Conservation (phyloP, 2,888 invertebrate species). For the Sepioteuthis lessoniana region DNA sequence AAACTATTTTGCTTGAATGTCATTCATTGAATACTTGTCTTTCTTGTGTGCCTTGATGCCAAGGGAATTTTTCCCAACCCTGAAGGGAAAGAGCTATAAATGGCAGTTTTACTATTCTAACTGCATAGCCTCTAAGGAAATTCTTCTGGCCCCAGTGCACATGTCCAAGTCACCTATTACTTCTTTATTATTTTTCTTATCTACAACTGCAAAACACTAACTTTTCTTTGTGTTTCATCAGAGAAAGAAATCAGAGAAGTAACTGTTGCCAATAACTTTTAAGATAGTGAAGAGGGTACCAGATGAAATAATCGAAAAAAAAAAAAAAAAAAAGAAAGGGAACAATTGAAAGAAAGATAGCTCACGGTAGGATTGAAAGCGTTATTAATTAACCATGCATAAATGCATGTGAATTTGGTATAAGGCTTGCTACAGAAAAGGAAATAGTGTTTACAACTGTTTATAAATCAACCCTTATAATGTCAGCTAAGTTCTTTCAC, state of each 20-base stretch:
- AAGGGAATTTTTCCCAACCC: not conserved
- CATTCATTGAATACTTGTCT: conserved; percentile 2
- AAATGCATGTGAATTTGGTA: not conserved
- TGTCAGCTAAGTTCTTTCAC: too few relatives aligned
- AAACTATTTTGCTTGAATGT: conserved; percentile 16
- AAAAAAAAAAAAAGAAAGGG: not conserved
- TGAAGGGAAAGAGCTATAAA: conserved; percentile 17
- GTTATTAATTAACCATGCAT: not conserved
- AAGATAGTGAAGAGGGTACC: not conserved
- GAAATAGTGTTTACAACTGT: too few relatives aligned
- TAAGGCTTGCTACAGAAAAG: not conserved
- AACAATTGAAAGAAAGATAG: not conserved
- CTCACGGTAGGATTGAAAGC: not conserved
- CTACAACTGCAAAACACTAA: too few relatives aligned
- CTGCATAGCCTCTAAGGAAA: not conserved
- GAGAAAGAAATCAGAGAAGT: not conserved
- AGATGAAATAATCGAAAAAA: not conserved
- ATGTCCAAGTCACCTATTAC: not conserved
- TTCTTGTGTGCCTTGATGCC: not conserved
- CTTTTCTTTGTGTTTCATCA: not conserved
- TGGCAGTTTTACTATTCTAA: not conserved
- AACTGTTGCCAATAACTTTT: not conserved
- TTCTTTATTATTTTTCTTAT: not conserved
- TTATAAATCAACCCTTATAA: too few relatives aligned
- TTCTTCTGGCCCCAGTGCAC: conserved; percentile 13